A percentile compares a stretch with the other conserved stretches of the same genome.
Conservation (phyloP, 92 coral and sea anemone genomes). For the Paramuricea clavata region DNA sequence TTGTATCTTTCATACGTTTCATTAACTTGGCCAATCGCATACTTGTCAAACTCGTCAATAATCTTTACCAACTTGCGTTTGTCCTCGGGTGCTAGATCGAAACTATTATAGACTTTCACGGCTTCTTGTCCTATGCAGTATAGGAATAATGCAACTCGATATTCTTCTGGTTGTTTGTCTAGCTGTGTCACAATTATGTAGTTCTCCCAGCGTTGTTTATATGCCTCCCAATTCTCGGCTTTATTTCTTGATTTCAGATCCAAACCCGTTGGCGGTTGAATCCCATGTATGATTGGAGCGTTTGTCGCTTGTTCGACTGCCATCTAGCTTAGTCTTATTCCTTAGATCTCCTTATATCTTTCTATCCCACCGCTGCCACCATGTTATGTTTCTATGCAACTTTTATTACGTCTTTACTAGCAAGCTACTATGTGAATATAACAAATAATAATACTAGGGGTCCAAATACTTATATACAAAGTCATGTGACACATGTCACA, state of each 20-base stretch:
- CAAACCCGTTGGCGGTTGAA: constrained; percentile 9
- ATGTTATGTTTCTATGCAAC: too few relatives aligned
- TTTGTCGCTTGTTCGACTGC: neutral
- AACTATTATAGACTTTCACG: constrained; percentile 34
- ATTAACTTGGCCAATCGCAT: constrained; percentile 45
- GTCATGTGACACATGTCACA: too few relatives aligned
- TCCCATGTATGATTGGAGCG: neutral
- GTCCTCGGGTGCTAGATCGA: constrained; percentile 28
- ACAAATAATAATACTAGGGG: too few relatives aligned
- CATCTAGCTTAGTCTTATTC: neutral
- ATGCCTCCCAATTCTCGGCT: constrained; percentile 37
- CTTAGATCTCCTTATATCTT: too few relatives aligned
- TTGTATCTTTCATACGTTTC: constrained; percentile 53
- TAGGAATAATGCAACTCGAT: constrained; percentile 57
- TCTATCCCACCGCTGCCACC: constrained; percentile 16
- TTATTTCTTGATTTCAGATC: constrained; percentile 1
- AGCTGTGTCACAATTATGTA: constrained; percentile 35
- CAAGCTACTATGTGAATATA: too few relatives aligned
- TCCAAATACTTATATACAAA: too few relatives aligned
- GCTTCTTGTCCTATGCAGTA: constrained; percentile 55
- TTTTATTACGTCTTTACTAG: too few relatives aligned
- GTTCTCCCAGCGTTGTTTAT: constrained; percentile 53
- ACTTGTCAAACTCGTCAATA: constrained; percentile 40
- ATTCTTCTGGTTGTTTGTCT: constrained; percentile 44
- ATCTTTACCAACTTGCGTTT: constrained; percentile 16